These are phyloP conservation scores for Teleogryllus oceanicus DNA, from an alignment of 2,888 invertebrate species.

Conservation along the genomic window DNA sequence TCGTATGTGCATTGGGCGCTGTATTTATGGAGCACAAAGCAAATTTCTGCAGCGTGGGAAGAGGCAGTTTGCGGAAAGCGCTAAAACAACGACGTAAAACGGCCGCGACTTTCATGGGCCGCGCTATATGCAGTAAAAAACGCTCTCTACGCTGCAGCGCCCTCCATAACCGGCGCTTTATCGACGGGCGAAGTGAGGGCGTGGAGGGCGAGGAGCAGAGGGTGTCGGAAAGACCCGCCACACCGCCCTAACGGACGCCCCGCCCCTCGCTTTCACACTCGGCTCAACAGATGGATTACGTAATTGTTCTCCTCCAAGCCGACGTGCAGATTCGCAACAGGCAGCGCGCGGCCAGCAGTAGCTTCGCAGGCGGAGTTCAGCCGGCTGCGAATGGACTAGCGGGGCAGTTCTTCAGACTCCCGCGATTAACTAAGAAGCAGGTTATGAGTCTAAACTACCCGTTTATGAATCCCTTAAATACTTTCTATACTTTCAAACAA, in stretches of 20 bases:
- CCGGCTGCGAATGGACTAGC: too few species aligned
- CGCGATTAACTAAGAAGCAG: too few species aligned
- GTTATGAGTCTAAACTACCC: too few species aligned
- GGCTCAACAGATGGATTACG: slow-evolving; percentile 2
- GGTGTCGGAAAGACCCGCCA: too few species aligned
- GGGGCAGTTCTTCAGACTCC: too few species aligned
- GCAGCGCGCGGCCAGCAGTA: neutral
- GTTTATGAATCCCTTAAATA: too few species aligned
- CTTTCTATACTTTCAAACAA: too few species aligned
- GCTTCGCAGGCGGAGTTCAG: too few species aligned
- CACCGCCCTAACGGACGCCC: neutral
- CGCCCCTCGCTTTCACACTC: slow-evolving; percentile 7
- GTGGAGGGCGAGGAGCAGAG: neutral
- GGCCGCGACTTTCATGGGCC: neutral
- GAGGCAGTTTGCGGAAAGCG: slow-evolving; percentile 18
- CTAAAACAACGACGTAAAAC: slow-evolving; percentile 18
- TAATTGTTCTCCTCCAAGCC: neutral
- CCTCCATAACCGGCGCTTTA: slow-evolving; percentile 9
- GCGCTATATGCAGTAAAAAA: slow-evolving; percentile 3
- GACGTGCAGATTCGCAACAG: neutral
- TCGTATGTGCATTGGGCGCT: slow-evolving; percentile 5
- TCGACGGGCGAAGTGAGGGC: neutral
- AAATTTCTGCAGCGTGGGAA: slow-evolving; percentile 10
- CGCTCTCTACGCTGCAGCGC: slow-evolving; percentile 18
- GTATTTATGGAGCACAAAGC: slow-evolving; percentile 18